phyloP scores from a whole-genome alignment of 2,888 invertebrate species.

The Caenorhabditis plicata region DNA sequence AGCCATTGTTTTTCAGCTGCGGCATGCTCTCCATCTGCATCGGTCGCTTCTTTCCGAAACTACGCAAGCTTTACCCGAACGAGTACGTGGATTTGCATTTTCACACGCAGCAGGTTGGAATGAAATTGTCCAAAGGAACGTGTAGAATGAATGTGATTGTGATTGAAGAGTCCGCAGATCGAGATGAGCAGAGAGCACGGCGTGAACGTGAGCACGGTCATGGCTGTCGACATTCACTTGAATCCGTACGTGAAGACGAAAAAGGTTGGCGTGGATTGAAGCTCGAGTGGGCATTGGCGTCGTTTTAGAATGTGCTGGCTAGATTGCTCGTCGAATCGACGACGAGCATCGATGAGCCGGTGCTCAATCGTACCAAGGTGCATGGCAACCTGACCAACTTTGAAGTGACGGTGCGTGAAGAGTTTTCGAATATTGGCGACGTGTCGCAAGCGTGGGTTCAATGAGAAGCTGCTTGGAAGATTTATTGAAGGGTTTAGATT shows the following conservation, averaged over 20 bases:
- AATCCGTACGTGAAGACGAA: conserved; percentile 22
- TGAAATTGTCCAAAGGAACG: too few relatives aligned
- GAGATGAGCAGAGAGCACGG: conserved; percentile 9
- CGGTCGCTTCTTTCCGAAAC: conserved; percentile 51
- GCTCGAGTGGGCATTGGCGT: conserved; percentile 8
- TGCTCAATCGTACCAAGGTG: conserved; percentile 32
- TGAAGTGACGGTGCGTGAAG: conserved; percentile 26
- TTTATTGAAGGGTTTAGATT: conserved; percentile 32
- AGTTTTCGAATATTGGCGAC: conserved; percentile 52
- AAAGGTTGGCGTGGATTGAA: conserved; percentile 4
- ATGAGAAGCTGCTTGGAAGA: neutral
- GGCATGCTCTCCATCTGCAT: conserved; percentile 47
- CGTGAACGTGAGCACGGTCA: conserved; percentile 20
- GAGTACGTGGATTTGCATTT: conserved; percentile 51
- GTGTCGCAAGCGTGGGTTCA: conserved; percentile 37
- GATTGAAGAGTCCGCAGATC: conserved; percentile 4
- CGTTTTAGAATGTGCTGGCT: conserved; percentile 39
- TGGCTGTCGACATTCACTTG: conserved; percentile 27
- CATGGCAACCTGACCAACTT: conserved; percentile 41
- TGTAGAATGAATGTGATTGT: too few relatives aligned
- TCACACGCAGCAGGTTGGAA: conserved; percentile 29
- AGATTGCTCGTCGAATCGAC: conserved; percentile 45
- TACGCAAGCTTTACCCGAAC: conserved; percentile 44
- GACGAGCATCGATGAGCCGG: too few relatives aligned
- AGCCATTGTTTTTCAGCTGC: conserved; percentile 36